Evolutionary conservation across 2,797 vertebrate species (phyloP).

Genomic region (Eulemur coronatus): DNA sequence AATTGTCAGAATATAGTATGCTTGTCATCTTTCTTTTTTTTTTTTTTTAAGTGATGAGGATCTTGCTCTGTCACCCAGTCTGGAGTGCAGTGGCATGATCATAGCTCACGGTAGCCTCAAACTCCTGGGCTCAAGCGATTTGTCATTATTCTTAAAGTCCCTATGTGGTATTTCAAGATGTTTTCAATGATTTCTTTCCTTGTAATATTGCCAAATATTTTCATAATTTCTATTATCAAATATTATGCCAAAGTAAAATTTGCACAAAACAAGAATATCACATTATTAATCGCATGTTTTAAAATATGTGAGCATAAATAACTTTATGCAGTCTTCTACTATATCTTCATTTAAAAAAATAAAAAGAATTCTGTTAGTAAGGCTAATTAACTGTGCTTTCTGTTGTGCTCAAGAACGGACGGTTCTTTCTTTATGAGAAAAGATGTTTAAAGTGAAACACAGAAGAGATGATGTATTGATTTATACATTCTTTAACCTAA

Average conservation of each 20-base stretch:
- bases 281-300: constrained; percentile 58
- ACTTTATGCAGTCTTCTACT: constrained; percentile 60
- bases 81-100: not conserved
- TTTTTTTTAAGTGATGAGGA: not conserved
- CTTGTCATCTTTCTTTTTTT: not conserved
- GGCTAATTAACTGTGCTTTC: not conserved
- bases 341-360: constrained; percentile 43
- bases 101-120: not conserved
- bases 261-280: constrained; percentile 53
- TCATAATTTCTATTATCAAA: constrained; percentile 15
- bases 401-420: not conserved
- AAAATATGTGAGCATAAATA: constrained; percentile 33
- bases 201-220: not conserved
- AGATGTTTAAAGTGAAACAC: not conserved
- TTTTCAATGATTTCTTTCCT: not conserved
- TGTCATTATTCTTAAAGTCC: not conserved
- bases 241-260: constrained; percentile 6
- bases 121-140: not conserved
- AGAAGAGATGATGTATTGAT: not conserved
- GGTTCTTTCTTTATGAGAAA: not conserved
- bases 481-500: constrained; percentile 31
- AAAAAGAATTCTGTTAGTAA: constrained; percentile 47
- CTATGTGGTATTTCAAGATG: not conserved
- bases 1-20: not conserved
- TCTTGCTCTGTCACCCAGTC: not conserved